phyloP scores from a whole-genome alignment of 2,797 vertebrate genomes.

The Pseudomugil gertrudae region DNA sequence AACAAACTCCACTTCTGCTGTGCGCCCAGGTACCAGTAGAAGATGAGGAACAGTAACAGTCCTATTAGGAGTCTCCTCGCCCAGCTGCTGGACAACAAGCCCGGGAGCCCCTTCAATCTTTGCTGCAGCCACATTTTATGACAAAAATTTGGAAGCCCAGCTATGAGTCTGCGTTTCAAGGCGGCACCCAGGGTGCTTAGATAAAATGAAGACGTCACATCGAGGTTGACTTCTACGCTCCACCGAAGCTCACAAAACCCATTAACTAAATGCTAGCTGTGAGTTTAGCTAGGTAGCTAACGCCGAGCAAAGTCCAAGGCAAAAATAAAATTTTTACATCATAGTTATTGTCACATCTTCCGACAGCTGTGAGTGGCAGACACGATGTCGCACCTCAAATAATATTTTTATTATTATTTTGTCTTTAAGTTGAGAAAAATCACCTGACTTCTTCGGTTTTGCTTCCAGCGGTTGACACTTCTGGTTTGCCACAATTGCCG shows the following conservation, averaged over 20 bases:
- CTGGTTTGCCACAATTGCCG: conserved; percentile 62
- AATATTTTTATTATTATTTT: not conserved
- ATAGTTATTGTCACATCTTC: conserved; percentile 4
- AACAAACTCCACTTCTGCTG: conserved; percentile 79
- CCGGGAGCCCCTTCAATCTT: conserved; percentile 91
- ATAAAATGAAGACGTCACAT: conserved; percentile 11
- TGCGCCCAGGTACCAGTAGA: conserved; percentile 89
- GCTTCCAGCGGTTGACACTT: conserved; percentile 57
- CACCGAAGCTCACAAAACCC: not conserved
- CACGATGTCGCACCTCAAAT: not conserved
- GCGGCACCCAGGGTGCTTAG: conserved; percentile 12
- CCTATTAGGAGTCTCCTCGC: conserved; percentile 87
- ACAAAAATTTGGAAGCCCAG: not conserved
- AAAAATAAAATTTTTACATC: conserved; percentile 37
- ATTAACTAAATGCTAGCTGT: conserved; percentile 26
- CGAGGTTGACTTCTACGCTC: not conserved
- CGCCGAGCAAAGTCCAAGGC: conserved; percentile 16
- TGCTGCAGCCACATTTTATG: conserved; percentile 93
- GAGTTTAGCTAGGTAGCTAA: conserved; percentile 54
- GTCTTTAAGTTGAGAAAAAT: not conserved
- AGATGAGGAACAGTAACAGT: conserved; percentile 85
- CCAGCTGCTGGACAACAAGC: conserved; percentile 95
- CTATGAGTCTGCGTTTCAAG: conserved; percentile 14
- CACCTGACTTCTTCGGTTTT: conserved; percentile 26
- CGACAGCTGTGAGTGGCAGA: too few relatives aligned